Evolutionary conservation across 2,888 invertebrate genomes (phyloP), one percentile per base, ranked within the genome.

Genomic region (Lepidonotus clava): DNA sequence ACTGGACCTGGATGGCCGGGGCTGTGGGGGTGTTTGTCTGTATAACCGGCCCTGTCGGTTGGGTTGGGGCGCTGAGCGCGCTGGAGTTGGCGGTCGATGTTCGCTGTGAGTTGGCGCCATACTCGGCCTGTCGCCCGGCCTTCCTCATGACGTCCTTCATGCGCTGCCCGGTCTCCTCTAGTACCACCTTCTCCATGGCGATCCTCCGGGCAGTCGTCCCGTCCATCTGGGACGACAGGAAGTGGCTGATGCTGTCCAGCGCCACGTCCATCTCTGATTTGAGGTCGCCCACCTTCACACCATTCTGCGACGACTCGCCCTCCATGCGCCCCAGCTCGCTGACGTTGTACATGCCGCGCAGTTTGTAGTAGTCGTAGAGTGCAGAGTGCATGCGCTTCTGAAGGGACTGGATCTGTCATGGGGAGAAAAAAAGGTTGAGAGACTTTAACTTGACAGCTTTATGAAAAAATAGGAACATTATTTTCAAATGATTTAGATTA

Each of bases 341-440:
- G 56, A 91, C 87, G 87, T 92, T 93, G 88, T 92, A 93, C 83
- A 92, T 88, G 0, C 93, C 92, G 11, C 93, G 90, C 41, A 91
- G 91, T 86, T 92, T 93, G 90, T 92, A 92, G 87, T 93, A 93
- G 77, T 92, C 92, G 83, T 90, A 86, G 89, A 93, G 90, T 5
- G 92, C 92, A 6, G 90, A 89, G 71, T 93, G 92, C 91, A 93
- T 91, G 61, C 91, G 89, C 84, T 90, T 90, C 88, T 93, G 93
- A 46, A 93, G 88, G 14, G 92, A 90, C 86, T 92, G 90, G 53
- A 93, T 87, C 93, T 93, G 90, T 4, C 87, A 83, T 14, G 71
- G 11, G 85, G 24, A 40, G 21, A 28, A 24, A 6, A 71, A 28
- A 51, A 11, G 5, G n/a, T n/a, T n/a, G n/a, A n/a, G n/a, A n/a